Percentiles rank a stretch among this genome's conserved stretches.
Evolutionary conservation across 30 jellyfish, hydroid and myxozoan species (phyloP).

Genomic region (Clytia hemisphaerica): DNA sequence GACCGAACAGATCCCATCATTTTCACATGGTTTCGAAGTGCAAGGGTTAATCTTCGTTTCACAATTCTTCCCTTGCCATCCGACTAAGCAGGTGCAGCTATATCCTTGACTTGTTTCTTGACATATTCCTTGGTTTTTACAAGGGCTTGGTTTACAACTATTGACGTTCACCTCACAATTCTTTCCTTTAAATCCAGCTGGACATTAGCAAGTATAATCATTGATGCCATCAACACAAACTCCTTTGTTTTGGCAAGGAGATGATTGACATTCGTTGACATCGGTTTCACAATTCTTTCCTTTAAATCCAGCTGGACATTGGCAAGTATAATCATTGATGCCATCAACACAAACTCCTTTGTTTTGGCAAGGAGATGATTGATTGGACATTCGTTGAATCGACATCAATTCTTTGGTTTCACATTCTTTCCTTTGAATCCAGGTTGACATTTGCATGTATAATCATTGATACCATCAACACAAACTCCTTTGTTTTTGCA

Average conservation of each 20-base stretch:
- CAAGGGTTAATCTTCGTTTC: not conserved
- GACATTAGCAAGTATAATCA: constrained; percentile 32
- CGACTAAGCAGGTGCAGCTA: constrained; percentile 42
- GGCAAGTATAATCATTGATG: constrained; percentile 30
- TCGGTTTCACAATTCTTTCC: constrained; percentile 61
- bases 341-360: constrained; percentile 49
- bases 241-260: constrained; percentile 50
- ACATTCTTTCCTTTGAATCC: constrained; percentile 55
- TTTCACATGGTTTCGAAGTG: constrained; percentile 18
- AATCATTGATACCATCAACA: constrained; percentile 36
- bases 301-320: constrained; percentile 50
- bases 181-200: constrained; percentile 51
- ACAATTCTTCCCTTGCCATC: constrained; percentile 60
- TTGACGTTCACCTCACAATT: constrained; percentile 38
- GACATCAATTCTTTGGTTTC: no score
- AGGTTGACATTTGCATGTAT: constrained; percentile 38
- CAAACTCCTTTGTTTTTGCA: constrained; percentile 55
- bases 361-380: constrained; percentile 46
- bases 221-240: constrained; percentile 28
- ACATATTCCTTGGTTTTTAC: constrained; percentile 55
- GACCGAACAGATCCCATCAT: constrained; percentile 23
- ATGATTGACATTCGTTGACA: constrained; percentile 30
- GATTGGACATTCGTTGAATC: not conserved
- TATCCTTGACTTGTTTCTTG: constrained; percentile 16
- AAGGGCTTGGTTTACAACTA: constrained; percentile 35